Evolutionary conservation across 30 jellyfish, hydroid and myxozoan species (phyloP), one percentile per base, ranked within the genome.

Genomic region (Turritopsis rubra): DNA sequence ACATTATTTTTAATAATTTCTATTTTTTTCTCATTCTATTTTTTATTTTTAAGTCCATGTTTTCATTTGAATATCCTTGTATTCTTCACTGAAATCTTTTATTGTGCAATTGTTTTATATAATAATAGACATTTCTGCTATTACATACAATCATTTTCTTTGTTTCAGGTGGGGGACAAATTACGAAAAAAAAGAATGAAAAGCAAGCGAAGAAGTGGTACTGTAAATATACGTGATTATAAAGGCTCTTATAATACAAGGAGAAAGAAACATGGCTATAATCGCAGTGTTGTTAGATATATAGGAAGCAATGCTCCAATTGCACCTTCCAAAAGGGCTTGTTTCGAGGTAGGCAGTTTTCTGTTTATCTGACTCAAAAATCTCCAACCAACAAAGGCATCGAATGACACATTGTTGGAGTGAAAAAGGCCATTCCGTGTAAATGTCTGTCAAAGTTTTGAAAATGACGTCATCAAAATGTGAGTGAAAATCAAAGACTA

Each of bases 231-330:
- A 28, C 72, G 25, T 18, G 81, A 28, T 19, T 52, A 82, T 28
- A 30, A 21, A 60, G 66, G 70, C 79, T 23, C 54, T 41, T n/a
- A 23, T 23, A 28, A 13, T 21, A 7, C 7, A 1, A 25, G 29
- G 18, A 82, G 54, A 29, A 52, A 28, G 21, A 29, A 29, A 74
- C 52, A 30, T 16, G 88, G 88, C 16, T 66, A 74, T 13, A 77
- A 87, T 18, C 79, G 98, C 65, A 91, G 98, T 84, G 53, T 91
- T 24, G 96, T 91, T 20, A 79, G 98, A 52, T 82, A 75, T 86
- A 88, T 91, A 75, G 98, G 92, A 52, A 86, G 96, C 52, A 87
- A 75, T 60, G 79, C 88, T 30, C 98, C 98, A 1, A 29, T 91
- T 73, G 76, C 80, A 65, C 96, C 98, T 8, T 83, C 92, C 24